Conservation (phyloP, 2,797 vertebrate genomes). For the Garrulus glandarius region DNA sequence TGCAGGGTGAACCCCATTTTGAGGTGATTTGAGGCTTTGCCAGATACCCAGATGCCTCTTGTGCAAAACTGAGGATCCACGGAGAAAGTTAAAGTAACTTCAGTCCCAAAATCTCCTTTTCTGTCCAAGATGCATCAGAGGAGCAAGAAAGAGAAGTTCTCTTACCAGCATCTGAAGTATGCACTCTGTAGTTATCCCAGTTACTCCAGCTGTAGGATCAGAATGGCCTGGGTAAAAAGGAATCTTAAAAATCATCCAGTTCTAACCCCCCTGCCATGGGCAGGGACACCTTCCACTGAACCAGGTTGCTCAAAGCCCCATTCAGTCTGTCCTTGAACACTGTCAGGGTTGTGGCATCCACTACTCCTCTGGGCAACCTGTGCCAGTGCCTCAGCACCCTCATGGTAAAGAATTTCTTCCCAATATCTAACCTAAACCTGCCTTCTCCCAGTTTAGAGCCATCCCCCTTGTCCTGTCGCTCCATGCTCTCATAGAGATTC, state of each 20-base stretch:
- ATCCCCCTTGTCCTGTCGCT: rapidly evolving
- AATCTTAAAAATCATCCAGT: not conserved
- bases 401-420: not conserved
- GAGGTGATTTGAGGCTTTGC: not conserved
- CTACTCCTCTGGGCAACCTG: rapidly evolving
- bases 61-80: not conserved
- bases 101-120: not conserved
- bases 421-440: not conserved
- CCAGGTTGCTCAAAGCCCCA: not conserved
- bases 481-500: not conserved
- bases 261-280: not conserved
- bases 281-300: not conserved
- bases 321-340: not conserved
- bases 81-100: not conserved
- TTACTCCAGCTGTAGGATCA: not conserved
- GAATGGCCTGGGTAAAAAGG: not conserved
- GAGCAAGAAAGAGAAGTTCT: not conserved
- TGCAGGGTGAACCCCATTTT: not conserved
- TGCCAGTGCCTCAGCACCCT: not conserved
- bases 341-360: not conserved
- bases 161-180: not conserved
- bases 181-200: not conserved
- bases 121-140: not conserved
- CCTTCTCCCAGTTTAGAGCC: not conserved
- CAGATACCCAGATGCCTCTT: not conserved